Evolutionary conservation across 2,797 vertebrate genomes (phyloP), one percentile per base, ranked within the genome.

Genomic region (Rhinatrema bivittatum): DNA sequence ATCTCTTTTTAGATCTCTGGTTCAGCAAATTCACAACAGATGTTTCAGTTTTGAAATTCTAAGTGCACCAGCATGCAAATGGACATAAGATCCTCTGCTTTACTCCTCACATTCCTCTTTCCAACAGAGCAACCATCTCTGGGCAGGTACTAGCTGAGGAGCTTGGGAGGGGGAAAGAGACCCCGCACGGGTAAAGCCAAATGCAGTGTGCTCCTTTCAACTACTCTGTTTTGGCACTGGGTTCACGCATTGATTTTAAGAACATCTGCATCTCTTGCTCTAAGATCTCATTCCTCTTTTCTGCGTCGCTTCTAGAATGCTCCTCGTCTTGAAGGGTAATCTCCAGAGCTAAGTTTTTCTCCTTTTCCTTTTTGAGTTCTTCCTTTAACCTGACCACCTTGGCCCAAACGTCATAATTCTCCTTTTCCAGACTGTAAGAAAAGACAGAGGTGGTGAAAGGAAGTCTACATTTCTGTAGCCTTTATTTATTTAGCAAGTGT

Each of bases 351-450:
- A 63, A 71, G 11, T 59, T 72, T 13, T 41, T 78, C 47, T 71
- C 74, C 53, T 60, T 79, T 56, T 94, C 89, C 13, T 60, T 68
- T 44, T 91, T 86, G 24, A 95, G 32, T 8, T 87, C 84, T 9
- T 82, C 68, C 20, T 62, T 85, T 27, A 99, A 80, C 62, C 87
- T 84, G 1, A 84, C 65, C 26, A 97, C 80, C 5, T 79, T 81
- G 32, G 84, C 77, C 49, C 72, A 87, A 32, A 89, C 81, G 1
- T 97, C 89, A 3, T 69, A 81, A 62, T 94, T 97, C 48, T 89
- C 86, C 56, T 84, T 78, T 43, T 87, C 81, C 5, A 96, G 76
- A 32, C 95, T 99, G 73, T 1, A 6, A 40, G 57, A 34, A 19
- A 13, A n/a, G n/a, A n/a, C n/a, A n/a, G n/a, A 15, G 28, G 29